Evolutionary conservation across 1,140 invertebrate species (phyloP).

Genomic region (Mycetomoellerius zeteki): DNA sequence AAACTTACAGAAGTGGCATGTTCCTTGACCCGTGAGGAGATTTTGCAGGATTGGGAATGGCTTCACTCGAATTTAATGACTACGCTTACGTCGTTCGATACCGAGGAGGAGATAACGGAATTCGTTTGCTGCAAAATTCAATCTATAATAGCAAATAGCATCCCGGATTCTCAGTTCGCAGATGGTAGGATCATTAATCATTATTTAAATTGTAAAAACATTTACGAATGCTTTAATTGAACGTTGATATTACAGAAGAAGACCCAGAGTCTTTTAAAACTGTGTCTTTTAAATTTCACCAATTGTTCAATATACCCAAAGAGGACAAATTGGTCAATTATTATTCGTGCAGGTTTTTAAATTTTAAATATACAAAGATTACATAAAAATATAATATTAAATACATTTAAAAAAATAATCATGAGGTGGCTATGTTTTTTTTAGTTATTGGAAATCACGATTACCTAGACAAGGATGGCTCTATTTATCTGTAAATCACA

Average conservation of each 20-base stretch:
- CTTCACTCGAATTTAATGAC: conserved; percentile 94
- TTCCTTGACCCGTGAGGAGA: conserved; percentile 94
- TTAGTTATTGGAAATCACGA: conserved; percentile 96
- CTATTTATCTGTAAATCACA: conserved; percentile 97
- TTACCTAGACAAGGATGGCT: conserved; percentile 98
- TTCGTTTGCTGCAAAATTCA: conserved; percentile 99
- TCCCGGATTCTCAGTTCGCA: conserved; percentile 84
- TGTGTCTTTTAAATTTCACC: conserved; percentile 94
- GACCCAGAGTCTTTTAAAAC: conserved; percentile 94
- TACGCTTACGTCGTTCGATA: conserved; percentile 96
- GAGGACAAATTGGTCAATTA: conserved; percentile 98
- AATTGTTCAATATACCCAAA: conserved; percentile 95
- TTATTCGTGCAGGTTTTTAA: conserved; percentile 95
- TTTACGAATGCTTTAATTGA: neutral
- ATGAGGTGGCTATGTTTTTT: conserved; percentile 85
- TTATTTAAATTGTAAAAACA: conserved; percentile 59
- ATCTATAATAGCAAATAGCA: conserved; percentile 92
- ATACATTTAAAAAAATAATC: conserved; percentile 49
- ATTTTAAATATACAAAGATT: conserved; percentile 61
- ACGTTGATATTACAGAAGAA: conserved; percentile 89
- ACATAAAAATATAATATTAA: conserved; percentile 22
- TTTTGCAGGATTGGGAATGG: conserved; percentile 97
- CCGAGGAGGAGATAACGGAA: conserved; percentile 97
- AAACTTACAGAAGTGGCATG: conserved; percentile 93
- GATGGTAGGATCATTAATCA: conserved; percentile 86